These are phyloP conservation scores for Spialia ferax DNA, from an alignment of 2,888 invertebrate genomes.

Conservation along the genomic window DNA sequence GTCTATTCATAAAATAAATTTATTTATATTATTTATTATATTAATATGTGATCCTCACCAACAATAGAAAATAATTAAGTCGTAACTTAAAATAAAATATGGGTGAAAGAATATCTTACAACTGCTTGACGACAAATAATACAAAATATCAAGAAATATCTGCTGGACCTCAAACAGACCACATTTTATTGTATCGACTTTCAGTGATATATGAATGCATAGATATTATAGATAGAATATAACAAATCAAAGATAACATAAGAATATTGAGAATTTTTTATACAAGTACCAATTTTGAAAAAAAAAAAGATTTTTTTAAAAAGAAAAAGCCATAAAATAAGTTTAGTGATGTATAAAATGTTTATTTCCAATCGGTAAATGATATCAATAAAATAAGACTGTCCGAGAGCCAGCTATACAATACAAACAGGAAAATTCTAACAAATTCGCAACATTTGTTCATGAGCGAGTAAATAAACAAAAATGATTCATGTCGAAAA, in stretches of 20 bases:
- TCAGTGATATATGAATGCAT: no score
- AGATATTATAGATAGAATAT: no score
- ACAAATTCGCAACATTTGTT: slow-evolving; percentile 21
- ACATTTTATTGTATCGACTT: not conserved
- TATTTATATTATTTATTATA: slow-evolving; percentile 22
- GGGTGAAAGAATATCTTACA: slow-evolving; percentile 49
- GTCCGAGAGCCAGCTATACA: slow-evolving; percentile 4
- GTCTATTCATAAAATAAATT: slow-evolving; percentile 22
- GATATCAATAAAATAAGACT: not conserved
- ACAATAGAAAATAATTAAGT: slow-evolving; percentile 26
- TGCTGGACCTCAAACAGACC: not conserved
- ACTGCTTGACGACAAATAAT: slow-evolving; percentile 37
- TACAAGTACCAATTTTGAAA: no score
- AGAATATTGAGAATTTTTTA: no score
- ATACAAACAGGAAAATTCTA: slow-evolving; percentile 5
- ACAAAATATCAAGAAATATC: not conserved
- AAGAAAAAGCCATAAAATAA: no score
- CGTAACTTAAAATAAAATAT: slow-evolving; percentile 38
- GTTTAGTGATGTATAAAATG: no score
- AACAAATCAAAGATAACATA: no score
- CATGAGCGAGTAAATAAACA: not conserved
- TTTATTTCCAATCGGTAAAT: not conserved
- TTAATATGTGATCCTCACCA: slow-evolving; percentile 24
- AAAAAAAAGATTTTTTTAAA: no score
- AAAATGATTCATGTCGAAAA: not conserved